Percentiles rank a stretch among this genome's conserved stretches.
Evolutionary conservation across 2,113 vertebrate species (phyloP).

Genomic region (Ammodytes dubius): DNA sequence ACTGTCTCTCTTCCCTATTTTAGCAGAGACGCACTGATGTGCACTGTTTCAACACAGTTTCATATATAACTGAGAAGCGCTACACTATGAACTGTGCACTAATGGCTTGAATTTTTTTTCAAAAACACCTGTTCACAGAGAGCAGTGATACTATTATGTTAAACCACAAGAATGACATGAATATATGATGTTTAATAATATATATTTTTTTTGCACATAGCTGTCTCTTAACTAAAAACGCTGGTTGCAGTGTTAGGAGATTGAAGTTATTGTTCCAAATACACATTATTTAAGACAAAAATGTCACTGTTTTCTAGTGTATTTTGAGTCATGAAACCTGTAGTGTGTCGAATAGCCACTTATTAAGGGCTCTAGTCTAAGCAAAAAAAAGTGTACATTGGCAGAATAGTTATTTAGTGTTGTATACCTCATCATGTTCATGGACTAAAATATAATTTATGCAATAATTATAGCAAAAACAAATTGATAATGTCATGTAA

Average conservation of each 20-base stretch:
- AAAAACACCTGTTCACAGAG: background rate
- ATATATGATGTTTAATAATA: background rate
- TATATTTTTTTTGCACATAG: background rate
- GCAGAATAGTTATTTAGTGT: background rate
- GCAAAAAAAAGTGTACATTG: too few relatives aligned
- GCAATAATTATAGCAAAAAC: background rate
- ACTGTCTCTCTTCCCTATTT: slow-evolving; percentile 58
- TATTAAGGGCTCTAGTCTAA: background rate
- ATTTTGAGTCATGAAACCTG: background rate
- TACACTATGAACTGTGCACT: background rate
- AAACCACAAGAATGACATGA: background rate
- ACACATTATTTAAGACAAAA: background rate
- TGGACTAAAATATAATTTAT: background rate
- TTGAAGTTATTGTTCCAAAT: background rate
- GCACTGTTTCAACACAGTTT: background rate
- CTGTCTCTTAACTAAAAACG: background rate
- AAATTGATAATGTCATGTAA: background rate
- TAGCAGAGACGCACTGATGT: background rate
- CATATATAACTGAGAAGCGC: background rate
- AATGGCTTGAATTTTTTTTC: too few relatives aligned
- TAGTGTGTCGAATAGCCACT: background rate
- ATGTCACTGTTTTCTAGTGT: background rate
- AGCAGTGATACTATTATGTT: background rate
- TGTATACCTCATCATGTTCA: background rate
- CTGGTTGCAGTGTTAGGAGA: background rate